A percentile compares a stretch with the other conserved stretches of the same genome.
phyloP scores from a whole-genome alignment of 30 jellyfish, hydroid and myxozoan genomes.

The Morbakka virulenta region DNA sequence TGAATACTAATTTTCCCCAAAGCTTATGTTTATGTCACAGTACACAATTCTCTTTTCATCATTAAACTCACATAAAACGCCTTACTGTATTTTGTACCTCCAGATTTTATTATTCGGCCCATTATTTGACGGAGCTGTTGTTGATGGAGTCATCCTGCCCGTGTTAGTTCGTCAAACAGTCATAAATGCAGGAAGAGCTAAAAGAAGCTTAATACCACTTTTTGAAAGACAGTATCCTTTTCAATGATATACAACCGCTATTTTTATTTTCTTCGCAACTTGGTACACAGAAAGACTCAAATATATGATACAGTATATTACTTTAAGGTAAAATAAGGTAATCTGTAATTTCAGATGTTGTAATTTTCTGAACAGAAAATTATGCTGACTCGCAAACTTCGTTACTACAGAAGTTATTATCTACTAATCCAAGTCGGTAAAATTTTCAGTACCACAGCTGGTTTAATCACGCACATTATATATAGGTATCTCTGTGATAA shows the following conservation, averaged over 20 bases:
- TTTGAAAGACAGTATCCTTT: conserved; percentile 91
- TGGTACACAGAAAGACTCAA: background rate
- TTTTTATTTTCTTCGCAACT: background rate
- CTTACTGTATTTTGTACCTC: background rate
- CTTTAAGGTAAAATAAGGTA: background rate
- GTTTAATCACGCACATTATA: too few species aligned
- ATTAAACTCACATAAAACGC: too few species aligned
- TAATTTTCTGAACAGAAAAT: background rate
- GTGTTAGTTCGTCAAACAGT: conserved; percentile 80
- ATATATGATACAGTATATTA: background rate
- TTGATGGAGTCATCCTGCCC: conserved; percentile 72
- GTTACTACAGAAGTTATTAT: too few species aligned
- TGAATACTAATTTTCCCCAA: too few species aligned
- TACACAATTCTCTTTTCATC: too few species aligned
- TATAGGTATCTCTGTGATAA: too few species aligned
- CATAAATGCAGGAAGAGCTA: conserved; percentile 85
- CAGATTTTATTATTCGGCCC: conserved; percentile 96
- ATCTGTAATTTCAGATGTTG: background rate
- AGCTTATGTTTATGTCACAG: too few species aligned
- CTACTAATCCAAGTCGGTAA: too few species aligned
- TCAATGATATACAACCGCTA: background rate
- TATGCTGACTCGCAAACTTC: too few species aligned
- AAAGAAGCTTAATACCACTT: conserved; percentile 64
- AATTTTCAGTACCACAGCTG: too few species aligned
- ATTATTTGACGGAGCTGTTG: conserved; percentile 95